A percentile compares a stretch with the other conserved stretches of the same genome.
Conservation (phyloP, 1,140 invertebrate species). For the Drosophila novamexicana region DNA sequence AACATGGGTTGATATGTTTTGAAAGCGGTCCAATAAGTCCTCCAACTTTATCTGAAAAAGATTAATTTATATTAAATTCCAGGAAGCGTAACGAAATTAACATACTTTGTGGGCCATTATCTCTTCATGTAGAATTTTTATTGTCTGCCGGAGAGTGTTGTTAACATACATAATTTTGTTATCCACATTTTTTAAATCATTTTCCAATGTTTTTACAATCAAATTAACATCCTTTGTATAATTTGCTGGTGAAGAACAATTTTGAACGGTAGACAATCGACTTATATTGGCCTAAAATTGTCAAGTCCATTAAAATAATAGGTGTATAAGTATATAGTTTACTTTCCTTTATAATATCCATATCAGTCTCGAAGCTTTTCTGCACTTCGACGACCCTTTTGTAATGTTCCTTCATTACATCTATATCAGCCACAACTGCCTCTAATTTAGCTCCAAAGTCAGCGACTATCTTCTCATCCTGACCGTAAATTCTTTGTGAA, state of each 20-base stretch:
- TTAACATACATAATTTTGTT: conserved; percentile 63
- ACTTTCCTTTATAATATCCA: conserved; percentile 57
- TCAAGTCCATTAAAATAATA: background rate
- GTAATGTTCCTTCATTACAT: conserved; percentile 76
- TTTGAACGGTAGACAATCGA: conserved; percentile 45
- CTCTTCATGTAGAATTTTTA: conserved; percentile 69
- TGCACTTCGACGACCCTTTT: conserved; percentile 64
- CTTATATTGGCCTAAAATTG: conserved; percentile 61
- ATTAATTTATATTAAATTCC: background rate
- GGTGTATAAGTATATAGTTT: background rate
- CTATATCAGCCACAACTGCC: conserved; percentile 71
- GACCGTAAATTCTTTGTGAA: conserved; percentile 66
- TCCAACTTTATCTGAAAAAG: conserved; percentile 66
- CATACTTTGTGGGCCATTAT: conserved; percentile 65
- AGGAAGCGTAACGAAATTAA: background rate
- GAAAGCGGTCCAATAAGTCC: conserved; percentile 69
- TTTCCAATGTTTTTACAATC: conserved; percentile 51
- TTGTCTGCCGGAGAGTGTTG: conserved; percentile 71
- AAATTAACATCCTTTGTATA: conserved; percentile 56
- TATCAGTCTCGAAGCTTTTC: conserved; percentile 59
- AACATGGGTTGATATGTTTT: conserved; percentile 78
- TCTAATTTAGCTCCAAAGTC: conserved; percentile 82
- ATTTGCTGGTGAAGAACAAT: conserved; percentile 45
- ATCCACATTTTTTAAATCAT: conserved; percentile 46
- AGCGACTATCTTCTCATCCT: conserved; percentile 78